Evolutionary conservation across 2,113 vertebrate species (phyloP).

Genomic region (Odocoileus virginianus): DNA sequence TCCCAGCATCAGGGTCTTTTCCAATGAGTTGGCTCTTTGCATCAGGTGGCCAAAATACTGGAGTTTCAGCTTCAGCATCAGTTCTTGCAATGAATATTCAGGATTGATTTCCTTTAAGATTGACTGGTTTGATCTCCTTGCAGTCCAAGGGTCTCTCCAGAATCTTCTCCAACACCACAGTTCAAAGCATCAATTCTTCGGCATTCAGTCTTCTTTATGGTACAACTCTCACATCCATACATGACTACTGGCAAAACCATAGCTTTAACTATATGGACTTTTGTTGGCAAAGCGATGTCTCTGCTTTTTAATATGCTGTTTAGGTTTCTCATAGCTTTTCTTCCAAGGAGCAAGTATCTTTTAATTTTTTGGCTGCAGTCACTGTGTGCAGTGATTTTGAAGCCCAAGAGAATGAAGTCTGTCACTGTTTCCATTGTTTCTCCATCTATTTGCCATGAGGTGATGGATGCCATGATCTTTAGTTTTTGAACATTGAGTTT

Average conservation of each 20-base stretch:
- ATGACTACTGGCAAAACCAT: background rate
- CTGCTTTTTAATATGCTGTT: background rate
- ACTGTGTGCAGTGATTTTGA: background rate
- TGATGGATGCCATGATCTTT: background rate
- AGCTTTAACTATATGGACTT: background rate
- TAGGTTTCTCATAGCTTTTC: background rate
- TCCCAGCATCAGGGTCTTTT: background rate
- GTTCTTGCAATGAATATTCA: background rate
- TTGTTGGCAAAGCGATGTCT: background rate
- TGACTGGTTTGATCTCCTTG: background rate
- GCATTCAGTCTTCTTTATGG: background rate
- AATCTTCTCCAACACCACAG: background rate
- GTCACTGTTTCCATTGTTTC: background rate
- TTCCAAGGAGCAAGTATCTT: background rate
- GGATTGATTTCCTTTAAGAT: background rate
- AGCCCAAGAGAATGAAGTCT: background rate
- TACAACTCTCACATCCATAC: background rate
- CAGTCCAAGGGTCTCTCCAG: background rate
- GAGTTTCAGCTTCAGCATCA: background rate
- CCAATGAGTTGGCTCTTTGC: background rate
- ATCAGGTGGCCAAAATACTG: background rate
- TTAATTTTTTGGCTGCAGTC: background rate
- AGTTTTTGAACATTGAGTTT: background rate
- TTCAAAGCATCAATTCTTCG: background rate
- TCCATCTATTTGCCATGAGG: background rate